These are phyloP conservation scores for Athetis lepigone DNA, from an alignment of 2,888 invertebrate genomes.

Conservation along the genomic window DNA sequence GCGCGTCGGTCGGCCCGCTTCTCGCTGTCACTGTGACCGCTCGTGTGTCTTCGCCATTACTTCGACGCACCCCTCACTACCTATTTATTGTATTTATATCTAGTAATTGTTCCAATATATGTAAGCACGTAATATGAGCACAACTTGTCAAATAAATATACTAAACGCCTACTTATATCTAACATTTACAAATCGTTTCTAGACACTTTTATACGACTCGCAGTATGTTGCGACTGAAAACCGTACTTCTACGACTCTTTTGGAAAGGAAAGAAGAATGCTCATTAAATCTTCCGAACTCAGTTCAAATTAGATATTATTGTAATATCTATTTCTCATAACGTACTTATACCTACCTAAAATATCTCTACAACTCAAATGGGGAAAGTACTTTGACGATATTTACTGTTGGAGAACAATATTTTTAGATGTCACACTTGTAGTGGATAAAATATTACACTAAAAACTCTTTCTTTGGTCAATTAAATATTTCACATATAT, in stretches of 20 bases:
- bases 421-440: conserved; percentile 88
- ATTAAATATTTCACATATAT: conserved; percentile 72
- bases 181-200: conserved; percentile 75
- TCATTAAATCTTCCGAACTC: conserved; percentile 81
- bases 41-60: conserved; percentile 68
- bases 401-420: conserved; percentile 84
- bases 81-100: conserved; percentile 71
- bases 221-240: conserved; percentile 71
- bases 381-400: conserved; percentile 77
- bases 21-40: conserved; percentile 56
- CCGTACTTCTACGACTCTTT: conserved; percentile 67
- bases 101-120: conserved; percentile 78
- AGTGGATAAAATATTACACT: conserved; percentile 73
- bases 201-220: conserved; percentile 75
- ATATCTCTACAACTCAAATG: conserved; percentile 79
- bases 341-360: conserved; percentile 71
- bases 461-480: conserved; percentile 75
- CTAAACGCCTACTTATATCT: conserved; percentile 73
- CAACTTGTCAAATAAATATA: conserved; percentile 80
- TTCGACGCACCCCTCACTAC: conserved; percentile 75
- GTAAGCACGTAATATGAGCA: conserved; percentile 82
- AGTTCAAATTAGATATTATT: conserved; percentile 78
- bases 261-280: conserved; percentile 71
- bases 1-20: conserved; percentile 47
- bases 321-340: conserved; percentile 74